Conservation (phyloP, 1,140 invertebrate species). For the Aphelinus atriplicis region DNA sequence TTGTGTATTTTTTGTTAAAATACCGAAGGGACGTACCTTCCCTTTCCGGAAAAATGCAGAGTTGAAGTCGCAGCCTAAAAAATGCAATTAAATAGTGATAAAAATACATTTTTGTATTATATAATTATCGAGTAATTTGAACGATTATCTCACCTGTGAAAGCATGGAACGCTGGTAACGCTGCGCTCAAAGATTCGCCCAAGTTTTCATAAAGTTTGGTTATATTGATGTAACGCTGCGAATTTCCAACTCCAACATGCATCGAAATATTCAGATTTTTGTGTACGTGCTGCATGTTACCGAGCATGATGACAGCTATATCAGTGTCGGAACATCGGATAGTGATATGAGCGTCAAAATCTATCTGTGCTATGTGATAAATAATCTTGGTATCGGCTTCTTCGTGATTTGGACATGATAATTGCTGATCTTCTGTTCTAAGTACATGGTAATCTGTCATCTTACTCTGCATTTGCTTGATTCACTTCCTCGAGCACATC, state of each 20-base stretch:
- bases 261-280: constrained; percentile 24
- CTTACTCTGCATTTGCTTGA: no score
- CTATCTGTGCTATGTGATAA: constrained; percentile 48
- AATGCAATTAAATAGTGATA: no score
- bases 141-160: constrained; percentile 29
- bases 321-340: constrained; percentile 45
- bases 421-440: not conserved
- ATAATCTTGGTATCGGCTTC: constrained; percentile 52
- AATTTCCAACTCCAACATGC: constrained; percentile 22
- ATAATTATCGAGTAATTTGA: no score
- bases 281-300: constrained; percentile 43
- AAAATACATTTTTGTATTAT: no score
- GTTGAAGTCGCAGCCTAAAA: constrained; percentile 40
- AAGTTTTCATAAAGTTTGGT: constrained; percentile 32
- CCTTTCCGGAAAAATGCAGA: constrained; percentile 40
- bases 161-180: constrained; percentile 45
- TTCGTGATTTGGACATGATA: constrained; percentile 45
- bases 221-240: constrained; percentile 33
- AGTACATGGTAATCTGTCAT: no score
- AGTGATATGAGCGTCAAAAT: constrained; percentile 36
- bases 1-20: constrained; percentile 29
- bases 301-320: constrained; percentile 48
- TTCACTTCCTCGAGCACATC: no score
- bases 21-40: constrained; percentile 41
- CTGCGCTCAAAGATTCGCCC: constrained; percentile 34